Base-by-base conservation (phyloP, 2,888 invertebrate genomes). In the Heliconius charithonia region DNA sequence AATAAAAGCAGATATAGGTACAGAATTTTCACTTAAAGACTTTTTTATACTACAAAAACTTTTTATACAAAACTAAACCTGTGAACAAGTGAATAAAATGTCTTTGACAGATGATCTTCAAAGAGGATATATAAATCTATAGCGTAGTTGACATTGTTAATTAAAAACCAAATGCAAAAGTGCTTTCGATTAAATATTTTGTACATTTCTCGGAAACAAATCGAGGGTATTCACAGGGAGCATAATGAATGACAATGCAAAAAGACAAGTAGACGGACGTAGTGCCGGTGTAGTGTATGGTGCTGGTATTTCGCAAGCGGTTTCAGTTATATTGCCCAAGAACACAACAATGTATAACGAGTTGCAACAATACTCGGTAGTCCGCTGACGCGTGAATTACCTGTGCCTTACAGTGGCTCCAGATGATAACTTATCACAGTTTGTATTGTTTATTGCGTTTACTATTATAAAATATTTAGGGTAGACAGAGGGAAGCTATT, bases 241-340 rank as follows among this genome's bases (percentile, higher is more conserved):
- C 86, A 85, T 83, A 82, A 85, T 83, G 81, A 63, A 70, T 79
- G 80, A 89, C 91, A 88, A 88, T 89, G 89, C 88, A 88, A 86
- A 88, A 90, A 86, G 84, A 86, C 89, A 89, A 89, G 89, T 89
- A 87, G 84, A 87, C 90, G 89, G 89, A 92, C 90, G 89, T 89
- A 89, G 87, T 86, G 84, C 87, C 85, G 87, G 63, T 37, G 19
- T 63, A 87, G 63, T 62, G 25, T 74, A 63, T 63, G 62, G 45
- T 45, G 65, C 63, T 85, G 88, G 85, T 82, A 87, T 92, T 91
- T 89, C 88, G 89, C 90, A 93, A 93, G 92, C 90, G 87, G 91
- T 92, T 92, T 91, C 90, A 92, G 91, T 91, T 86, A 88, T 90
- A 90, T 93, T 94, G 91, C 92, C 88, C 91, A 94, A 93, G 90